Evolutionary conservation across 1,140 invertebrate species (phyloP), one percentile per base, ranked within the genome.

Genomic region (Oncopeltus fasciatus): DNA sequence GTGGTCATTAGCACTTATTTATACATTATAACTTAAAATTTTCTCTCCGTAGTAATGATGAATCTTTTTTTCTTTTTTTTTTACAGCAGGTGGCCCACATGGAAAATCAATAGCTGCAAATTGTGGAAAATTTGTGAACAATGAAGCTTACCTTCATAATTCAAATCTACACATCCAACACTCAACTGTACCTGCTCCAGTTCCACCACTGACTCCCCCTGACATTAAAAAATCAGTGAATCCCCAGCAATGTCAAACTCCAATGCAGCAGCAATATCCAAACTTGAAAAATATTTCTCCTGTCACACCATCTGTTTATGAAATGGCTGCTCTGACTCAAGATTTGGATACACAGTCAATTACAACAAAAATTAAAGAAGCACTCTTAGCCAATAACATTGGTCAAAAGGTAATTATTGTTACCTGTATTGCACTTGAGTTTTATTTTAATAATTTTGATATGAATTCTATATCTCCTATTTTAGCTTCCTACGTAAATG

Each of bases 341-440:
- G 94, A 98, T 71, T 79, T 98, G 28, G 95, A 98, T 72, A 98
- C 95, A 0, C 91, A 97, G 72, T 86, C 87, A 4, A 93, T 98
- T 64, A 98, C 95, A 0, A 95, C 92, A 0, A 92, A 93, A 73
- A 96, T 98, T 70, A 98, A 98, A 72, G 95, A 98, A 73, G 91
- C 94, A 0, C 76, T 98, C 0, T 76, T 98, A 38, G 93, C 94
- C 11, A 96, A 98, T 70, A 98, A 98, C 70, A 94, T 98, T 68
- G 95, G 95, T 1, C 95, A 98, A 76, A 98, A 98, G 77, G 79
- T 88, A 73, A 76, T 12, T 38, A 29, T n/a, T n/a, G n/a, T n/a
- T n/a, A n/a, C n/a, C n/a, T n/a, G n/a, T n/a, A n/a, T n/a, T n/a
- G n/a, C n/a, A n/a, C n/a, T n/a, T n/a, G n/a, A n/a, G n/a, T n/a